phyloP scores from a whole-genome alignment of 2,888 invertebrate genomes.

The Tetramorium bicarinatum region DNA sequence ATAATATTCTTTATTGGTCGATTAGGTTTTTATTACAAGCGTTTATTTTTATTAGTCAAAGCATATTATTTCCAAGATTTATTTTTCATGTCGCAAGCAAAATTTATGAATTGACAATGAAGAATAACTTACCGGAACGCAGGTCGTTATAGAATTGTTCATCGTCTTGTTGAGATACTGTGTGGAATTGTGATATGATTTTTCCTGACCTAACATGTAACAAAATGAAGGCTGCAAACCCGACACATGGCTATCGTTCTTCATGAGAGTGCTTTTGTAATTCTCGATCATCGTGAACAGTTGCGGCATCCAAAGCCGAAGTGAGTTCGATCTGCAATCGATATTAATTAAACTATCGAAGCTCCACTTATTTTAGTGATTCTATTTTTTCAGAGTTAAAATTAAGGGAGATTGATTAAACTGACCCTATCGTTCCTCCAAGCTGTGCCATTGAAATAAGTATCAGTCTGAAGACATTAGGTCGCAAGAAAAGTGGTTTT shows the following conservation, averaged over 20 bases:
- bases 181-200: constrained; percentile 49
- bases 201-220: constrained; percentile 75
- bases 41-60: too few species aligned
- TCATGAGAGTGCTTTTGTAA: constrained; percentile 79
- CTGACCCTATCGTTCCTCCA: constrained; percentile 90
- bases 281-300: constrained; percentile 91
- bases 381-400: constrained; percentile 11
- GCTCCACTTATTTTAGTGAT: not conserved
- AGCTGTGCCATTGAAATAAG: constrained; percentile 90
- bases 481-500: constrained; percentile 90
- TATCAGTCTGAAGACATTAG: constrained; percentile 89
- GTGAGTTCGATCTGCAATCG: constrained; percentile 90
- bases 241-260: constrained; percentile 65
- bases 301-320: constrained; percentile 95
- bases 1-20: too few species aligned
- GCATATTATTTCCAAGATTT: not conserved
- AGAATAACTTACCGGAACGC: constrained; percentile 61
- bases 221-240: constrained; percentile 77
- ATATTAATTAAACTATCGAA: not conserved
- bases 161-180: constrained; percentile 48
- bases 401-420: constrained; percentile 39
- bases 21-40: too few species aligned
- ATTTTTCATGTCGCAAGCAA: not conserved
- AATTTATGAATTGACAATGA: not conserved
- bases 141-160: constrained; percentile 6